A percentile compares a stretch with the other conserved stretches of the same genome.
Conservation (phyloP, 2,888 invertebrate genomes). For the Euclidia mi region DNA sequence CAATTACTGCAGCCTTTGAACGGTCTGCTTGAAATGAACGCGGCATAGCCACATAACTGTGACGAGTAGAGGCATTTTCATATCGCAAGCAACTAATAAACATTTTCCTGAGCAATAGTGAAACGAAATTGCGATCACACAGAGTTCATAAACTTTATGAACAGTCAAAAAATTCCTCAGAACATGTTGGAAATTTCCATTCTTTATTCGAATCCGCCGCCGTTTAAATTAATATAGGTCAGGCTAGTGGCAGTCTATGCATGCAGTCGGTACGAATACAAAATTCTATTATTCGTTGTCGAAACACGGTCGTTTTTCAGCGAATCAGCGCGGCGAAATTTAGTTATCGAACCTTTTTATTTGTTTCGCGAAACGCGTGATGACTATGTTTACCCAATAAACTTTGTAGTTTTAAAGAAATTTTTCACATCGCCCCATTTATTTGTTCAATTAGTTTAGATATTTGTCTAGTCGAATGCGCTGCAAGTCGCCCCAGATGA, state of each 20-base stretch:
- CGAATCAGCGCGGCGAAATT: constrained; percentile 41
- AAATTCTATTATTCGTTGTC: constrained; percentile 42
- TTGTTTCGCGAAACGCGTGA: constrained; percentile 31
- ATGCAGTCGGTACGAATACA: constrained; percentile 13
- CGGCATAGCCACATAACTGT: too few relatives aligned
- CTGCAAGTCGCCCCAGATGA: constrained; percentile 16
- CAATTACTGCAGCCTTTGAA: too few relatives aligned
- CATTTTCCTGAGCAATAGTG: not conserved
- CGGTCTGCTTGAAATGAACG: too few relatives aligned
- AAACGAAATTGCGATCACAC: not conserved
- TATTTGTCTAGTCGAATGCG: constrained; percentile 31
- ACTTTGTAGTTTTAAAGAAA: constrained; percentile 30
- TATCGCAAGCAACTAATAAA: not conserved
- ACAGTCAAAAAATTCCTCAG: constrained; percentile 5
- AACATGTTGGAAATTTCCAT: constrained; percentile 13
- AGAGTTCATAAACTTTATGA: constrained; percentile 4
- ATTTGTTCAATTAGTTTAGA: constrained; percentile 35
- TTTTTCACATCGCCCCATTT: constrained; percentile 25
- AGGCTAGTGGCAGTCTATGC: constrained; percentile 10
- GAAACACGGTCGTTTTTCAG: constrained; percentile 39
- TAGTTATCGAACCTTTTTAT: constrained; percentile 38
- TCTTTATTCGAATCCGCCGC: constrained; percentile 3
- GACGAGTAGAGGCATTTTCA: not conserved
- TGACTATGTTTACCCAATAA: constrained; percentile 39
- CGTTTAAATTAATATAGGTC: constrained; percentile 16